Evolutionary conservation across 1,140 invertebrate species (phyloP).

Genomic region (Papilio helenus): DNA sequence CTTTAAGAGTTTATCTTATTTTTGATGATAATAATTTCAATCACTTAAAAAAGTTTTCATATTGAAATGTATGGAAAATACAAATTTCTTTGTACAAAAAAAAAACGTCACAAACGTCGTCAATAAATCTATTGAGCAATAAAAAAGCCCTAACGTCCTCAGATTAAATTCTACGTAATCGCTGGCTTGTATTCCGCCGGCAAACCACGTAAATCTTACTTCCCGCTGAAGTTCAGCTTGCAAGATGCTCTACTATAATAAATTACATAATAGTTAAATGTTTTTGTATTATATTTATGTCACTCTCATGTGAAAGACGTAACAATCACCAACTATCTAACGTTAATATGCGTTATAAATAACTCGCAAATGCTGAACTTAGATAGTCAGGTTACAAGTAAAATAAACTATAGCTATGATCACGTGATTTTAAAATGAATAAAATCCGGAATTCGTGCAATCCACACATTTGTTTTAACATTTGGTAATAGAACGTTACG

Average conservation of each 20-base stretch:
- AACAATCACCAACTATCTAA: background rate
- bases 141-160: conserved; percentile 38
- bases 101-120: conserved; percentile 16
- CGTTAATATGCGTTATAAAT: background rate
- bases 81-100: conserved; percentile 17
- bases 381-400: background rate
- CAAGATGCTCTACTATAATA: conserved; percentile 22
- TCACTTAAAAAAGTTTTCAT: background rate
- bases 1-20: background rate
- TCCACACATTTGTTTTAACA: too few species aligned
- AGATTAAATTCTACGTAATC: conserved; percentile 38
- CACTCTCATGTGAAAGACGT: background rate
- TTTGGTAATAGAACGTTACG: too few species aligned
- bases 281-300: too few species aligned
- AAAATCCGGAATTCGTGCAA: too few species aligned
- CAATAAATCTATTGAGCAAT: conserved; percentile 30
- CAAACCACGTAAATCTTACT: conserved; percentile 38
- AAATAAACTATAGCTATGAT: too few species aligned
- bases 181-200: conserved; percentile 35
- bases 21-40: background rate
- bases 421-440: too few species aligned
- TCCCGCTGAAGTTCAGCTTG: background rate
- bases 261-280: background rate
- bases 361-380: background rate
- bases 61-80: background rate